Conservation (phyloP, 92 coral and sea anemone genomes). For the Zoanthus sociatus region DNA sequence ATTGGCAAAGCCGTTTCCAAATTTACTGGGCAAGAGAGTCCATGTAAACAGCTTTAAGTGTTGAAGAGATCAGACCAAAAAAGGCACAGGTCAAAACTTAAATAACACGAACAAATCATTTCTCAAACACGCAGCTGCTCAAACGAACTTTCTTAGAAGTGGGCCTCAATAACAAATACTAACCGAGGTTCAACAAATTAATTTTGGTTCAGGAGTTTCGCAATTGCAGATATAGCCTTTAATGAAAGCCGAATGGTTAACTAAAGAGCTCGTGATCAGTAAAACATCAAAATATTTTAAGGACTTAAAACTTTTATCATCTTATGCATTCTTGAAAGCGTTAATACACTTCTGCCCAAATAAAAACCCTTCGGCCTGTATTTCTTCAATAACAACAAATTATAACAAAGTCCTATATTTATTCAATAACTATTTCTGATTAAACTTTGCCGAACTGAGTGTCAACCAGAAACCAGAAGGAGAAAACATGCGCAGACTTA, state of each 20-base stretch:
- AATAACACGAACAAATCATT: not conserved
- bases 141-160: slow-evolving; percentile 21
- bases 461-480: not conserved
- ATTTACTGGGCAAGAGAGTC: slow-evolving; percentile 30
- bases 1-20: not conserved
- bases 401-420: not conserved
- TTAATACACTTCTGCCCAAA: not conserved
- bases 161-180: not conserved
- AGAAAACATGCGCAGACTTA: not conserved
- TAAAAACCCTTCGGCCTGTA: not conserved
- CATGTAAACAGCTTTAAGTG: slow-evolving; percentile 41
- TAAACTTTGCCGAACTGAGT: not conserved
- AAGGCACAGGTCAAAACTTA: slow-evolving; percentile 12
- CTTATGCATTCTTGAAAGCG: not conserved
- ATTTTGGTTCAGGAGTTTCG: slow-evolving; percentile 8
- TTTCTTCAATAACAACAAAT: not conserved
- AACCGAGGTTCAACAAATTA: slow-evolving; percentile 26
- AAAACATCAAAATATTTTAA: not conserved
- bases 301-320: not conserved
- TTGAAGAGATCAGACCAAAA: not conserved
- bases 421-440: not conserved
- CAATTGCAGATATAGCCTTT: not conserved
- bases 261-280: too few species aligned
- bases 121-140: slow-evolving; percentile 25
- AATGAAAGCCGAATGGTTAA: not conserved